phyloP scores from a whole-genome alignment of 2,113 vertebrate species.

The Colinus virginianus region DNA sequence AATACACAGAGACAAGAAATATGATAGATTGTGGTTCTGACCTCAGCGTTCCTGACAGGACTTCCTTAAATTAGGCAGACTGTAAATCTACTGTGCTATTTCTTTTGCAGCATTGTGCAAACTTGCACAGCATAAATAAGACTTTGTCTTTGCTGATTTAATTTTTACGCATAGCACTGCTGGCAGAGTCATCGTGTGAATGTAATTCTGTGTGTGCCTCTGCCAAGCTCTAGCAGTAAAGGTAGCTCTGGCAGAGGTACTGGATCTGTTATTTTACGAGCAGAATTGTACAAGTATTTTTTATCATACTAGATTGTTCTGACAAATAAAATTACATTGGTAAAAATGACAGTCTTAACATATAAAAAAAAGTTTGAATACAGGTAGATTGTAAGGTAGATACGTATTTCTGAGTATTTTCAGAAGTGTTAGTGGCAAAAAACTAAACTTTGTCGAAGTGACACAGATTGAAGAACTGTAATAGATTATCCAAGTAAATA shows the following conservation, averaged over 20 bases:
- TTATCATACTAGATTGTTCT: neutral
- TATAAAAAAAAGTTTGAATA: neutral
- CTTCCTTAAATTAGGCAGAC: neutral
- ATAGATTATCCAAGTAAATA: neutral
- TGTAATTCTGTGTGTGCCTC: neutral
- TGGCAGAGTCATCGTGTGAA: neutral
- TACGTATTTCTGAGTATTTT: neutral
- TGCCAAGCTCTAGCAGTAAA: neutral
- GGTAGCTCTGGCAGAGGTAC: neutral
- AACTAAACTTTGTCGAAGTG: neutral
- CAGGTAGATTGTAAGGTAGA: neutral
- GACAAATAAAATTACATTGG: neutral
- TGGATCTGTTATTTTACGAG: neutral
- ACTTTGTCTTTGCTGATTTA: neutral
- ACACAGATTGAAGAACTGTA: neutral
- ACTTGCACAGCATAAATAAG: neutral
- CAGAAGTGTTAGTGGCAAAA: neutral
- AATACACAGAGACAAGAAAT: neutral
- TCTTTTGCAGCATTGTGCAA: neutral
- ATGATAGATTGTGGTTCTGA: neutral
- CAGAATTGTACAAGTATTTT: neutral
- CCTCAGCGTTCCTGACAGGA: neutral
- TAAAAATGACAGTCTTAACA: neutral
- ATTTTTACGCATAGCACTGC: neutral
- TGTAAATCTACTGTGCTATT: neutral